Evolutionary conservation across 1,140 invertebrate genomes (phyloP).

Genomic region (Drosophila truncata): DNA sequence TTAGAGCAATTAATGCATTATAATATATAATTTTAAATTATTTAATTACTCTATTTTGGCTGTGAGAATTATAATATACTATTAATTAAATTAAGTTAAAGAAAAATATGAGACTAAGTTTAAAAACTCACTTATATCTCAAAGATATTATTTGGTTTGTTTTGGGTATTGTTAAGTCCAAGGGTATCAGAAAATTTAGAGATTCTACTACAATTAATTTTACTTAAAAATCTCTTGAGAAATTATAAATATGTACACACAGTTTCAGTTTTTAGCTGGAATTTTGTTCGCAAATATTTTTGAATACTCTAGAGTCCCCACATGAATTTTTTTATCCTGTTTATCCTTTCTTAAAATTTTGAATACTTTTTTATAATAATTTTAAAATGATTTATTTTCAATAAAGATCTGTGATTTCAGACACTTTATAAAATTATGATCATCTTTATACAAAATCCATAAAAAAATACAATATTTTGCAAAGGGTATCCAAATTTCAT

Average conservation of each 20-base stretch:
- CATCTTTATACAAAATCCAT: too few species aligned
- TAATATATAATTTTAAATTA: neutral
- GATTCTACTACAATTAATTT: too few species aligned
- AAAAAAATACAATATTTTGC: too few species aligned
- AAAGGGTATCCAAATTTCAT: constrained; percentile 18
- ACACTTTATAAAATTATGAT: too few species aligned
- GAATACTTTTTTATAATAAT: too few species aligned
- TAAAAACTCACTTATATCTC: neutral
- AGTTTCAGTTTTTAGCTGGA: neutral
- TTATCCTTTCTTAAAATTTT: neutral
- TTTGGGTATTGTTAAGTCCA: neutral
- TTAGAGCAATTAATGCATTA: neutral
- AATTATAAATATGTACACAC: constrained; percentile 5
- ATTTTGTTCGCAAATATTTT: neutral
- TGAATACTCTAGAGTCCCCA: neutral
- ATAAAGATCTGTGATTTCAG: too few species aligned
- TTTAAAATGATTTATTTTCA: neutral
- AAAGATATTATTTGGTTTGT: neutral
- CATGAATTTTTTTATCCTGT: neutral
- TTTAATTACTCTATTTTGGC: neutral
- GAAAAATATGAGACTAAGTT: neutral
- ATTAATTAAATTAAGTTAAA: neutral
- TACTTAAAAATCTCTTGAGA: constrained; percentile 3
- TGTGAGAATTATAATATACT: neutral
- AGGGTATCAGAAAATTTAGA: neutral